Conservation (phyloP, 2,888 invertebrate species). For the Pollenia labialis region DNA sequence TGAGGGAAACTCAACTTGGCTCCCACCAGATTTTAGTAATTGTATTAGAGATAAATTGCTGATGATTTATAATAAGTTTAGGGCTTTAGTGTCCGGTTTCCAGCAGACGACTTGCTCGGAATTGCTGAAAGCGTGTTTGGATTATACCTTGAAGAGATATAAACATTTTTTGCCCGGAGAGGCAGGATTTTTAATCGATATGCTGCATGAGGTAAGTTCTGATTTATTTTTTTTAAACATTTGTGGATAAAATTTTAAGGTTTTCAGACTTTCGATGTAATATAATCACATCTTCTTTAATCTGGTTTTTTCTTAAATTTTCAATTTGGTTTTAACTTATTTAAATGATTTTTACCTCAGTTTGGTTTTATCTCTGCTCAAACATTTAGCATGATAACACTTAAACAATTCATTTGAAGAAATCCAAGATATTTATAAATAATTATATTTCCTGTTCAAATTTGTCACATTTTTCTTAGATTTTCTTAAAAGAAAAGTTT, state of each 20-base stretch:
- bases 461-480: constrained; percentile 49
- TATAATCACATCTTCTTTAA: background rate
- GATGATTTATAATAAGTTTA: constrained; percentile 86
- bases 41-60: constrained; percentile 88
- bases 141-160: constrained; percentile 81
- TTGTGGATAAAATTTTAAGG: background rate
- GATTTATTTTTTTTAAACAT: background rate
- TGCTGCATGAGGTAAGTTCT: constrained; percentile 83
- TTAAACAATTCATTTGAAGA: background rate
- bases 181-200: constrained; percentile 83
- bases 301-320: background rate
- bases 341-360: background rate
- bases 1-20: constrained; percentile 89
- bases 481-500: constrained; percentile 1
- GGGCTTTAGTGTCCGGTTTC: constrained; percentile 82
- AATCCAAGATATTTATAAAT: background rate
- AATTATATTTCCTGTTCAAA: constrained; percentile 43
- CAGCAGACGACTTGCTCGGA: constrained; percentile 84
- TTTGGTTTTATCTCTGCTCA: constrained; percentile 31
- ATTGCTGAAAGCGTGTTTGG: constrained; percentile 82
- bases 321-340: background rate
- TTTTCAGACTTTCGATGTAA: background rate
- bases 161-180: constrained; percentile 83
- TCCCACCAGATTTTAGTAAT: constrained; percentile 89
- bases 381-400: constrained; percentile 51